phyloP scores from a whole-genome alignment of 2,888 invertebrate genomes.

The Noctua pronuba region DNA sequence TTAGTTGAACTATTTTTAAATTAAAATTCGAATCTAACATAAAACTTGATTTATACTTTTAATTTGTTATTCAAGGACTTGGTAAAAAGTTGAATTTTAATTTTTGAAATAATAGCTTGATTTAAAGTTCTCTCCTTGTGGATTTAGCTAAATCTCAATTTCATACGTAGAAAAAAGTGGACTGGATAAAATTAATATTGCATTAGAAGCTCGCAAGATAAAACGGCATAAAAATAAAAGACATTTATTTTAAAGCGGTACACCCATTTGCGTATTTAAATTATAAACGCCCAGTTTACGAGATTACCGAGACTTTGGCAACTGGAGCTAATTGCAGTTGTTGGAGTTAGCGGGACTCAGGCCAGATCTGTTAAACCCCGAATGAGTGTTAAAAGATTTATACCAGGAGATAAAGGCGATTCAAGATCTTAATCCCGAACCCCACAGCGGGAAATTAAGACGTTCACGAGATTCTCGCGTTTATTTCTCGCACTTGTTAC shows the following conservation, averaged over 20 bases:
- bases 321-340: constrained; percentile 88
- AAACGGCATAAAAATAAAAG: constrained; percentile 43
- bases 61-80: constrained; percentile 57
- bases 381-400: constrained; percentile 90
- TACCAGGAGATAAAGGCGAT: constrained; percentile 82
- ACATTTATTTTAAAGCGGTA: constrained; percentile 50
- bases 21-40: constrained; percentile 48
- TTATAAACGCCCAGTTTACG: constrained; percentile 80
- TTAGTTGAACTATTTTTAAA: constrained; percentile 52
- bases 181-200: constrained; percentile 1
- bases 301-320: constrained; percentile 83
- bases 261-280: constrained; percentile 76
- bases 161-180: constrained; percentile 29
- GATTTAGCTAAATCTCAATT: constrained; percentile 34
- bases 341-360: constrained; percentile 83
- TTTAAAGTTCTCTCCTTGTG: constrained; percentile 34
- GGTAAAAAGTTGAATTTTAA: constrained; percentile 55
- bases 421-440: constrained; percentile 76
- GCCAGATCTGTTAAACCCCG: constrained; percentile 82
- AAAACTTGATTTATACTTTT: constrained; percentile 61
- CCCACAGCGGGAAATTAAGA: constrained; percentile 85
- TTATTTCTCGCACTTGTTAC: constrained; percentile 50
- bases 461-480: constrained; percentile 74
- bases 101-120: constrained; percentile 46
- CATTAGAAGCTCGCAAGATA: constrained; percentile 22